Conservation (phyloP, 2,113 vertebrate genomes). For the Potamarius usumacintae region DNA sequence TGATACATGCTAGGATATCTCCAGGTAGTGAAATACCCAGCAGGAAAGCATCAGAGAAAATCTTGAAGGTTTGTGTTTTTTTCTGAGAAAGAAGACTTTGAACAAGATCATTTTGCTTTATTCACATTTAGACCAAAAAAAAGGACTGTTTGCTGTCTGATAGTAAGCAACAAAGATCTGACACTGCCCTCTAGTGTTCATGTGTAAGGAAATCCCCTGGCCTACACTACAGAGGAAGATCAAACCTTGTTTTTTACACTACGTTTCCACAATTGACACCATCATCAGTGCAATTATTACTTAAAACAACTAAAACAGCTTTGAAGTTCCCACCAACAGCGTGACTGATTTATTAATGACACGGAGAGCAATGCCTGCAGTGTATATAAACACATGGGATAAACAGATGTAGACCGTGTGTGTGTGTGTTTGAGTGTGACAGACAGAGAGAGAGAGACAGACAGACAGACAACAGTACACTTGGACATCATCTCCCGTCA, state of each 20-base stretch:
- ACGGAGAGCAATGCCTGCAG: background rate
- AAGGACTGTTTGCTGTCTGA: background rate
- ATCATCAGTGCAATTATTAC: conserved; percentile 11
- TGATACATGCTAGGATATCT: background rate
- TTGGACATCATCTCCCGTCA: conserved; percentile 23
- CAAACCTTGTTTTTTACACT: background rate
- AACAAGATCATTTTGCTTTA: background rate
- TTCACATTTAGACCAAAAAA: background rate
- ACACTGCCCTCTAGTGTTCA: conserved; percentile 50
- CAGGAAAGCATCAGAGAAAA: background rate
- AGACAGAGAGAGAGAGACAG: background rate
- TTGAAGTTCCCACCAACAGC: background rate
- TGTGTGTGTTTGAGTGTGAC: background rate
- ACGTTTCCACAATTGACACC: conserved; percentile 18
- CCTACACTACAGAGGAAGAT: background rate
- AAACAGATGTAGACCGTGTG: conserved; percentile 25
- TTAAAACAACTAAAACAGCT: conserved; percentile 23
- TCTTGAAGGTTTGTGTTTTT: background rate
- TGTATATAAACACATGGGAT: conserved; percentile 25
- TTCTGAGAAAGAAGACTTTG: too few relatives aligned
- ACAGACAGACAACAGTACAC: background rate
- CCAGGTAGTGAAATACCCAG: background rate
- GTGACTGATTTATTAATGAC: conserved; percentile 42
- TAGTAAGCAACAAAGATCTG: background rate
- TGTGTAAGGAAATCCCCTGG: background rate